Evolutionary conservation across 2,113 vertebrate species (phyloP), one percentile per base, ranked within the genome.

Genomic region (Coreoperca whiteheadi): DNA sequence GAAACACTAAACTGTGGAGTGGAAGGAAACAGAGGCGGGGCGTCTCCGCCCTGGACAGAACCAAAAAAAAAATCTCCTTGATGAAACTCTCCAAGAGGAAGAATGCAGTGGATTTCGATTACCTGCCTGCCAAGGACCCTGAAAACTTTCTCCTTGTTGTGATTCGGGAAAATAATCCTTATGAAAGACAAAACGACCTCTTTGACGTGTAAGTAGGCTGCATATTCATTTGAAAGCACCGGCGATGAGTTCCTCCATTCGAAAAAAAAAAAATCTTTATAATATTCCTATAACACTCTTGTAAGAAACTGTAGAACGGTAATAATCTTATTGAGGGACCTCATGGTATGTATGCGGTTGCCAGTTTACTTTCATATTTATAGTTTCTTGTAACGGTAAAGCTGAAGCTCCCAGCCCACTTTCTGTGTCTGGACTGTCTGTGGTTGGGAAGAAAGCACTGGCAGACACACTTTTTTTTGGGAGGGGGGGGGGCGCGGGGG

Each of bases 161-260:
- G 39, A 81, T 41, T 63, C 10, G 14, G 14, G 74, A 32, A 64
- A 77, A 59, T 28, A 48, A 46, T 81, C 92, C 86, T 6, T 68
- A 95, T 95, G 94, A 95, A 95, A 95, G 95, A 95, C 88, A 95
- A 92, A 92, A 90, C 93, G 5, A 87, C 91, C 61, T 32, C 87
- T 32, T 63, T 94, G 85, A 93, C 94, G 8, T 94, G 95, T 96
- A 86, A 95, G 95, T 95, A 91, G 9, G 1, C 21, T 69, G 56
- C 21, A 8, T 5, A 8, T 60, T 61, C 39, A 34, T 67, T 61
- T 56, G 12, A 46, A 51, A 43, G 41, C 32, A 12, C 48, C 61
- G 15, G 9, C 21, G 25, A 57, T 51, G 30, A 39, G 3, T 41
- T 51, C 61, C 20, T n/a, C 18, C 25, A 53, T 4, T 14, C 51